Conservation (phyloP, 2,797 vertebrate genomes). For the Bovichtus diacanthus region DNA sequence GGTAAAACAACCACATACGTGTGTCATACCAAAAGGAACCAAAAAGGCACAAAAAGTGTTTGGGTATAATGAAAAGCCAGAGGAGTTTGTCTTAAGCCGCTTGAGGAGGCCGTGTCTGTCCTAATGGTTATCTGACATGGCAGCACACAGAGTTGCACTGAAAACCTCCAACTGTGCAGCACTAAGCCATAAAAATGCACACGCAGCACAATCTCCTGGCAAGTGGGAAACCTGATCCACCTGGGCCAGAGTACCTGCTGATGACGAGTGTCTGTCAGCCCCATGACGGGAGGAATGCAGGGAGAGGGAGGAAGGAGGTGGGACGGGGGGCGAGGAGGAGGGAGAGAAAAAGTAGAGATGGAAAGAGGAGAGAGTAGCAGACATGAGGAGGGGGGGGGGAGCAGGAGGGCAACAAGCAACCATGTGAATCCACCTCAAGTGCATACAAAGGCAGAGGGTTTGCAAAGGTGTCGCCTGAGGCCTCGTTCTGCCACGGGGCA, state of each 20-base stretch:
- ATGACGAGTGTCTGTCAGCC: constrained; percentile 83
- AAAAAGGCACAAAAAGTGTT: constrained; percentile 3
- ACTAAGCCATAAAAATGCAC: constrained; percentile 76
- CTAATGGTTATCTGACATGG: constrained; percentile 66
- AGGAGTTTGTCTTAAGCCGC: constrained; percentile 49
- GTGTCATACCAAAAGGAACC: constrained; percentile 24
- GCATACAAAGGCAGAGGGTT: constrained; percentile 39
- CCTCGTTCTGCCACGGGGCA: constrained; percentile 18
- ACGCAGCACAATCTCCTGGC: constrained; percentile 72
- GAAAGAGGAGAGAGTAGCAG: constrained; percentile 41
- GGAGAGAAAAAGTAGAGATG: constrained; percentile 21
- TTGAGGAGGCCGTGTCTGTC: constrained; percentile 35
- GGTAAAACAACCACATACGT: background rate
- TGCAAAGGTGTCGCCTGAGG: constrained; percentile 53
- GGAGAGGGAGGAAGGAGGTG: constrained; percentile 35
- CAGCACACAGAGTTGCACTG: constrained; percentile 51
- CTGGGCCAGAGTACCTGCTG: constrained; percentile 78
- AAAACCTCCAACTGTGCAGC: constrained; percentile 69
- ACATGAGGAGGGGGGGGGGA: background rate
- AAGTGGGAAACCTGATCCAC: constrained; percentile 80
- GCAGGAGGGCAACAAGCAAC: constrained; percentile 16
- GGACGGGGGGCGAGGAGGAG: background rate
- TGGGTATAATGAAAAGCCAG: constrained; percentile 17
- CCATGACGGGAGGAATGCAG: constrained; percentile 70
- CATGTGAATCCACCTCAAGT: constrained; percentile 54